These are phyloP conservation scores for Acanthoscelides obtectus DNA, from an alignment of 2,888 invertebrate genomes.

Conservation along the genomic window DNA sequence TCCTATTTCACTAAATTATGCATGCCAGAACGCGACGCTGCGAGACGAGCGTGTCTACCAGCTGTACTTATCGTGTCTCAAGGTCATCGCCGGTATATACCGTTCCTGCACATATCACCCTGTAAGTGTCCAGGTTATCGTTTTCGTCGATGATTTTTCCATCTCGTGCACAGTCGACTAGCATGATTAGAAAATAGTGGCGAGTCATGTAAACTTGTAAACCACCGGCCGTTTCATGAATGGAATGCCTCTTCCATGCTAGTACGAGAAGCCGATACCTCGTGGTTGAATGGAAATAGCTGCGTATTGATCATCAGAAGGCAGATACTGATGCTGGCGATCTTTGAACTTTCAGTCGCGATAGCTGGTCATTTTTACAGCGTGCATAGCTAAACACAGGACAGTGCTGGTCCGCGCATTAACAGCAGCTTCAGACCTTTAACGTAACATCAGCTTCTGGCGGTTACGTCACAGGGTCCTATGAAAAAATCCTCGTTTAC, in stretches of 20 bases:
- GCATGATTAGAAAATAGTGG: constrained; percentile 27
- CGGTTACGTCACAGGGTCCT: no score
- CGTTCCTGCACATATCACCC: background rate
- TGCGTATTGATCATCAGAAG: no score
- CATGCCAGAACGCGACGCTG: background rate
- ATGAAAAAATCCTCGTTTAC: no score
- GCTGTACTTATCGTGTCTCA: background rate
- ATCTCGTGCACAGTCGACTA: constrained; percentile 18
- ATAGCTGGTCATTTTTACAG: no score
- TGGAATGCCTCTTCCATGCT: constrained; percentile 3
- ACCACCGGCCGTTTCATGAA: constrained; percentile 12
- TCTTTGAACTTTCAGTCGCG: no score
- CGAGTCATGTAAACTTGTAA: constrained; percentile 30
- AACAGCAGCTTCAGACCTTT: no score
- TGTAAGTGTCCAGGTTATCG: background rate
- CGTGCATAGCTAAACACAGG: no score
- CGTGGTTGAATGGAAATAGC: background rate
- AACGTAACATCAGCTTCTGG: no score
- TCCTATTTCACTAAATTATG: background rate
- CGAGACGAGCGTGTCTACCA: background rate
- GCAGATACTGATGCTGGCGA: no score
- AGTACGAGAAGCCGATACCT: background rate
- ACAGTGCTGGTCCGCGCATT: no score
- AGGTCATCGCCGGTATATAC: background rate
- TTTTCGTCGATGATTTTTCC: constrained; percentile 7